Evolutionary conservation across 30 jellyfish, hydroid and myxozoan genomes (phyloP).

Genomic region (Cassiopea xamachana): DNA sequence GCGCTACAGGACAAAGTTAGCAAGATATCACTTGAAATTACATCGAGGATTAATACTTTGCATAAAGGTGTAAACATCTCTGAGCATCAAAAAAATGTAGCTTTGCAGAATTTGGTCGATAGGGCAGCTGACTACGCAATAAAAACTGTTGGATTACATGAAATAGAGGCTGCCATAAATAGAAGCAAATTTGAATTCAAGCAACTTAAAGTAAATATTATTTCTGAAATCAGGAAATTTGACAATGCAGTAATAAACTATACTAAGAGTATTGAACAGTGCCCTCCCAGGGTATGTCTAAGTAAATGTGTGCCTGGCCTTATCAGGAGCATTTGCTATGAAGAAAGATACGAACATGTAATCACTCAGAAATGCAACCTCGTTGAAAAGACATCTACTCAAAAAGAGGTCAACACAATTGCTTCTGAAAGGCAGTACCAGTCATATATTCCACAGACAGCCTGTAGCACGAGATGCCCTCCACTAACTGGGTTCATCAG

Average conservation of each 20-base stretch:
- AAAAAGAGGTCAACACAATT: slow-evolving; percentile 22
- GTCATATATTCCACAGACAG: neutral
- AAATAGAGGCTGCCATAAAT: slow-evolving; percentile 7
- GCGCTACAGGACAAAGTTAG: slow-evolving; percentile 17
- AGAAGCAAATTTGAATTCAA: neutral
- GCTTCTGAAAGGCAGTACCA: slow-evolving; percentile 15
- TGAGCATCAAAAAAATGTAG: neutral
- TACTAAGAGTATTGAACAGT: slow-evolving; percentile 34
- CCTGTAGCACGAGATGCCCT: slow-evolving; percentile 73
- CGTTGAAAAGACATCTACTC: slow-evolving; percentile 2
- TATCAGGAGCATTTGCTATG: slow-evolving; percentile 31
- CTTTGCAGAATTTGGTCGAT: neutral
- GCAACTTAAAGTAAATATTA: neutral
- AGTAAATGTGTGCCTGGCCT: slow-evolving; percentile 74
- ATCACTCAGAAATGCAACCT: slow-evolving; percentile 38
- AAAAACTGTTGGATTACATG: neutral
- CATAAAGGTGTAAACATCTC: slow-evolving; percentile 30
- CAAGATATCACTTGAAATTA: neutral
- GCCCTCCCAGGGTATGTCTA: slow-evolving; percentile 72
- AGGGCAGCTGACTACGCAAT: neutral
- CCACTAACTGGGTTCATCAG: slow-evolving; percentile 77
- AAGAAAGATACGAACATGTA: slow-evolving; percentile 33
- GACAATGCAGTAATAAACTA: slow-evolving; percentile 41
- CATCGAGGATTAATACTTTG: slow-evolving; percentile 8
- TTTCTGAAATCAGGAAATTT: neutral